Base-by-base conservation (phyloP, 2,113 vertebrate species). In the Notothenia rossii region DNA sequence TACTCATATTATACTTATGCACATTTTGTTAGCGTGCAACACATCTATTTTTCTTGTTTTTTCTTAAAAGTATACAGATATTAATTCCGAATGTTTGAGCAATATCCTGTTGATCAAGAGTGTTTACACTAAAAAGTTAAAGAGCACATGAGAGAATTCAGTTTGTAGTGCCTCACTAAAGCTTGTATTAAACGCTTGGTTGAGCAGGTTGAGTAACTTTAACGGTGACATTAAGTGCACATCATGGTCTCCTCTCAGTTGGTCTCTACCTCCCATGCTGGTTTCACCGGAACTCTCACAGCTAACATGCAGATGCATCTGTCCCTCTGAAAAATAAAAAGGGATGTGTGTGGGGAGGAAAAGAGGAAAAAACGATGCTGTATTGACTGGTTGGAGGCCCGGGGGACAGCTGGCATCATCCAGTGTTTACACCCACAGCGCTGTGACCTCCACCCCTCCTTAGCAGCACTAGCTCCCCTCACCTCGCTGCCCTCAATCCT, bases 371-470 rank as follows among this genome's bases (percentile, higher is more conserved):
- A 40, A 5, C 20, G 60, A 81, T 79, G 82, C 25, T 75, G 58
- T 77, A 86, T 76, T 51, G 83, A 88, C 85, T 82, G 53, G 73
- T 55, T 71, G 29, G 72, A 79, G 75, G 80, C 86, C 79, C 6
- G 69, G 45, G 89, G 82, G 73, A 83, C 71, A 77, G 70, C 82
- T 91, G 91, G 91, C 87, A 88, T 88, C 87, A 54, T 65, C 60
- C 77, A 68, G 62, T 90, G 88, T 92, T 91, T 92, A 93, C 75
- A 90, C 67, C 87, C 85, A 86, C 86, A 88, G 71, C 62, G 49
- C 63, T 12, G 70, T 87, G 89, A 89, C 77, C 86, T 74, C 61
- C 79, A 60, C 61, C 75, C 79, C 82, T 70, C 58, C 71, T 48
- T 62, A 20, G 46, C 64, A n/a, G 65, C 77, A 36, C 84, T 73